Base-by-base conservation (phyloP, 2,888 invertebrate genomes). In the Drosophila incognita region DNA sequence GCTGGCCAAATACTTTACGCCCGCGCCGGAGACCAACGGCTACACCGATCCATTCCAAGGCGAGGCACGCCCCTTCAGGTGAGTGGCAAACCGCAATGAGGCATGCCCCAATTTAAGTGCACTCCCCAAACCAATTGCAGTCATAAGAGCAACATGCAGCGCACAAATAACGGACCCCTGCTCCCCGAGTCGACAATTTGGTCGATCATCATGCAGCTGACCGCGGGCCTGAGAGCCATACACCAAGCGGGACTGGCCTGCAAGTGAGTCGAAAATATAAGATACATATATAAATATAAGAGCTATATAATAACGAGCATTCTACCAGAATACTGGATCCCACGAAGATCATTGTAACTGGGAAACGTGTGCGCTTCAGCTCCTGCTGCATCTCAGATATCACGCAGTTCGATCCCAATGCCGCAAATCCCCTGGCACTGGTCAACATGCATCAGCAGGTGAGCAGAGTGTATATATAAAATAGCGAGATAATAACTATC, bases 171-270 rank as follows among this genome's bases (percentile, higher is more conserved):
- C 65, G 95, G 97, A 92, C 94, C 94, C 64, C 93, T 97, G 92
- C 94, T 99, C 76, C 97, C 98, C 0, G 99, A 99, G 92, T 96
- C 97, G 46, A 95, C 97, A 61, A 95, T 99, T 80, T 99, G 99
- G 99, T 97, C 97, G 83, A 97, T 98, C 87, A 96, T 99, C 56
- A 98, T 99, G 86, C 99, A 99, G 93, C 94, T 99, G 78, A 98
- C 98, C 36, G 97, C 98, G 4, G 99, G 98, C 0, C 94, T 99
- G 79, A 95, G 99, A 66, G 96, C 97, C 69, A 97, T 99, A 81
- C 99, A 99, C 94, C 95, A 94, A 42, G 94, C 95, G 38, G 95
- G 95, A 42, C 92, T 95, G 1, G 95, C 95, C 38, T 95, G 95
- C 95, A 95, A 95, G 95, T 95, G 90, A 72, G 89, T 82, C 7